These are phyloP conservation scores for Lycaon pictus DNA, from an alignment of 2,113 vertebrate genomes.

Conservation along the genomic window DNA sequence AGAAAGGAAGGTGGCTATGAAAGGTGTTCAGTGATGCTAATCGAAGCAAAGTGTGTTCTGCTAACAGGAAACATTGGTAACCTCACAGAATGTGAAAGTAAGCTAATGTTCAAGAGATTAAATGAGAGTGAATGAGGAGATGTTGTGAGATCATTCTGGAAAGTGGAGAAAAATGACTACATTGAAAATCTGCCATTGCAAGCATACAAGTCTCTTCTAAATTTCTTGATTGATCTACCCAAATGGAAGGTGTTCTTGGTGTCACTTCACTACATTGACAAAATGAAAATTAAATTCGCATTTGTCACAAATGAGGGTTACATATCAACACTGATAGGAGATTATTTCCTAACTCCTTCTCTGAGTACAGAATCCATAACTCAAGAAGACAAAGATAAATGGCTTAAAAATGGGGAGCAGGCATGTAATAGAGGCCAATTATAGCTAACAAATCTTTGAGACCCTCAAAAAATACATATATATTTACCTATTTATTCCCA, in stretches of 20 bases:
- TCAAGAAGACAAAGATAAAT: conserved; percentile 52
- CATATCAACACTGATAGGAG: neutral
- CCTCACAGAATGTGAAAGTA: neutral
- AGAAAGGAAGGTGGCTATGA: neutral
- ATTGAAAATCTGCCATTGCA: neutral
- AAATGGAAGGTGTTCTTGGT: conserved; percentile 12
- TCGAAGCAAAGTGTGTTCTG: neutral
- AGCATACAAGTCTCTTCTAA: neutral
- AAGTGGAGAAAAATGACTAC: conserved; percentile 35
- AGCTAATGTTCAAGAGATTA: neutral
- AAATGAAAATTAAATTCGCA: conserved; percentile 56
- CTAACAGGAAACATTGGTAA: neutral
- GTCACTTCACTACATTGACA: neutral
- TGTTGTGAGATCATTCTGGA: neutral
- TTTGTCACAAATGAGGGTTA: conserved; percentile 40
- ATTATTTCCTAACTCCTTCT: conserved; percentile 54
- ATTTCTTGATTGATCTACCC: neutral
- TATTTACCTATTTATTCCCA: neutral
- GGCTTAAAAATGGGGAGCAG: neutral
- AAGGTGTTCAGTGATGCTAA: neutral
- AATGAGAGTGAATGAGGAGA: neutral
- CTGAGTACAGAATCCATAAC: conserved; percentile 15
- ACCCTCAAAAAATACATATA: neutral
- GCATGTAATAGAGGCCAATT: neutral
- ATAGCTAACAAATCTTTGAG: neutral